These are phyloP conservation scores for Drosophila pegasa DNA, from an alignment of 2,888 invertebrate species.

Conservation along the genomic window DNA sequence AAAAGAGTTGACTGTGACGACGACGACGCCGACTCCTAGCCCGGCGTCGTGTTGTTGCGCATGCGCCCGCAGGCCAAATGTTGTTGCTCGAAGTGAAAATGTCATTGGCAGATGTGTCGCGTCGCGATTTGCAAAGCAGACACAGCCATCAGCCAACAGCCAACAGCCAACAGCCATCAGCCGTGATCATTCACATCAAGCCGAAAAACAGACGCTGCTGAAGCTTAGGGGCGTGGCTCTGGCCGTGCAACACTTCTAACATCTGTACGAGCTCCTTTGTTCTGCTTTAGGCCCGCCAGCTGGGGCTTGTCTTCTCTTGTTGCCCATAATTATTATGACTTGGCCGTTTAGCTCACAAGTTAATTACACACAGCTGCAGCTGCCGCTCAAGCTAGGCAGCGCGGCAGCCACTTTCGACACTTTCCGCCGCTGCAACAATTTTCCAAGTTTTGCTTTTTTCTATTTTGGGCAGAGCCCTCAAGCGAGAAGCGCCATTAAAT, in stretches of 20 bases:
- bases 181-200: conserved; percentile 36
- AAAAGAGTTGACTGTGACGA: conserved; percentile 45
- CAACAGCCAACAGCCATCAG: conserved; percentile 25
- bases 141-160: conserved; percentile 17
- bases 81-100: conserved; percentile 64
- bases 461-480: conserved; percentile 66
- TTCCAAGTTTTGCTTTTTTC: conserved; percentile 57
- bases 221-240: background rate
- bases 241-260: conserved; percentile 39
- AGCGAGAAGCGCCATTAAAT: conserved; percentile 77
- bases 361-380: conserved; percentile 65
- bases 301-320: conserved; percentile 22
- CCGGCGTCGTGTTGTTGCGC: conserved; percentile 72
- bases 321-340: conserved; percentile 73
- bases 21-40: conserved; percentile 16
- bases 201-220: conserved; percentile 23
- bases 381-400: conserved; percentile 16
- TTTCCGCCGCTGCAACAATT: conserved; percentile 56
- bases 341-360: conserved; percentile 77
- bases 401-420: conserved; percentile 68
- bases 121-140: conserved; percentile 68
- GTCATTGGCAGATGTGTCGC: conserved; percentile 79
- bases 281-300: conserved; percentile 31
- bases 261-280: conserved; percentile 60
- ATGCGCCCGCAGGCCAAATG: conserved; percentile 65